A percentile compares a stretch with the other conserved stretches of the same genome.
These are phyloP conservation scores for Mustela lutreola DNA, from an alignment of 2,113 vertebrate species.

Conservation along the genomic window DNA sequence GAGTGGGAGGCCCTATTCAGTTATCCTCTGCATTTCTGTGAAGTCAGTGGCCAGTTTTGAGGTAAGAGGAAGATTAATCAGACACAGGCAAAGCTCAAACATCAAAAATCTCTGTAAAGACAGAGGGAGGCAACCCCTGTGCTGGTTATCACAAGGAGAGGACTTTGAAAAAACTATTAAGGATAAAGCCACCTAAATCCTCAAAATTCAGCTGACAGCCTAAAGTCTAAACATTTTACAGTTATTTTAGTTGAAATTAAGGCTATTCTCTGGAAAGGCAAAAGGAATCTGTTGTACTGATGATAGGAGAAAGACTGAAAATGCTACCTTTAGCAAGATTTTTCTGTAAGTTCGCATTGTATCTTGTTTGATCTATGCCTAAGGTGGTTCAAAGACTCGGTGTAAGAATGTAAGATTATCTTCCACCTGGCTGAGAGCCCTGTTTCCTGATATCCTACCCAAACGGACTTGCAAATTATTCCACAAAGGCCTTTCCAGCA, in stretches of 20 bases:
- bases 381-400: background rate
- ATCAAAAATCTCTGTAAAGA: background rate
- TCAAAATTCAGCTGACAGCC: background rate
- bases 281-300: background rate
- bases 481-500: background rate
- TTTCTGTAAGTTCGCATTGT: background rate
- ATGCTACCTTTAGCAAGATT: background rate
- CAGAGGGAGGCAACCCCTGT: background rate
- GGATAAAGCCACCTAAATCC: background rate
- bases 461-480: background rate
- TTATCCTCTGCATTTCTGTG: background rate
- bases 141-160: background rate
- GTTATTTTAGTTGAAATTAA: conserved; percentile 5
- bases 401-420: background rate
- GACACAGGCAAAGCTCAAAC: background rate
- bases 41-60: background rate
- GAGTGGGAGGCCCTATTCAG: background rate
- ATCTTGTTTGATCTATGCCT: background rate
- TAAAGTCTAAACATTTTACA: background rate
- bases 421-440: background rate
- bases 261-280: background rate
- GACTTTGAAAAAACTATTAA: conserved; percentile 10
- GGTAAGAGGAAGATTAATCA: conserved; percentile 35
- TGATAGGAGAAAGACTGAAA: background rate
- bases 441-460: background rate